Percentiles rank a stretch among this genome's conserved stretches.
Evolutionary conservation across 1,140 invertebrate genomes (phyloP).

Genomic region (Drosophila neocordata): DNA sequence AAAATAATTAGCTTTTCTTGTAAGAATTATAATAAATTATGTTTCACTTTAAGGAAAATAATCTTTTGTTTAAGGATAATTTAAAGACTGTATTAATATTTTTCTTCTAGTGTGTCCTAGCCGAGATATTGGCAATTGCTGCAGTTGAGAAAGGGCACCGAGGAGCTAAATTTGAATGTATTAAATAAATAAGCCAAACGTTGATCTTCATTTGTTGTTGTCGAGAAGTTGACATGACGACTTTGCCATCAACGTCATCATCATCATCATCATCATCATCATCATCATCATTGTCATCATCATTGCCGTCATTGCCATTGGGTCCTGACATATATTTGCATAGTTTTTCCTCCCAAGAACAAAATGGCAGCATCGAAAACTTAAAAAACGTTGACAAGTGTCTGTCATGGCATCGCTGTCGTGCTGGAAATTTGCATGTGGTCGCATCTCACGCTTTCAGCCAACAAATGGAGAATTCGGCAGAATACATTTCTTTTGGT

Average conservation of each 20-base stretch:
- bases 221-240: constrained; percentile 71
- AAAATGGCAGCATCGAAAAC: constrained; percentile 57
- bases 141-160: constrained; percentile 50
- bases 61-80: too few relatives aligned
- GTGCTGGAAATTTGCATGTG: constrained; percentile 73
- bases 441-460: constrained; percentile 71
- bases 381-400: constrained; percentile 72
- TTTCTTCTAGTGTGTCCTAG: neutral
- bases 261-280: constrained; percentile 9
- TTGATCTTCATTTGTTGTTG: constrained; percentile 80
- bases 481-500: constrained; percentile 42
- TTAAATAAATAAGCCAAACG: constrained; percentile 75
- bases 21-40: too few relatives aligned
- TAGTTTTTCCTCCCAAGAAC: constrained; percentile 57
- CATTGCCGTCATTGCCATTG: constrained; percentile 52
- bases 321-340: constrained; percentile 75
- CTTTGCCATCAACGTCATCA: constrained; percentile 31
- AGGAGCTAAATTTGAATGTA: constrained; percentile 45
- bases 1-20: too few relatives aligned
- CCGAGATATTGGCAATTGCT: constrained; percentile 8
- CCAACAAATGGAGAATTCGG: constrained; percentile 15
- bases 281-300: constrained; percentile 16
- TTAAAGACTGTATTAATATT: too few relatives aligned
- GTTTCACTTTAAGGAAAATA: too few relatives aligned
- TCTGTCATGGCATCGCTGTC: constrained; percentile 61